These are phyloP conservation scores for Petrocephalus sullivani DNA, from an alignment of 2,797 vertebrate species.

Conservation along the genomic window DNA sequence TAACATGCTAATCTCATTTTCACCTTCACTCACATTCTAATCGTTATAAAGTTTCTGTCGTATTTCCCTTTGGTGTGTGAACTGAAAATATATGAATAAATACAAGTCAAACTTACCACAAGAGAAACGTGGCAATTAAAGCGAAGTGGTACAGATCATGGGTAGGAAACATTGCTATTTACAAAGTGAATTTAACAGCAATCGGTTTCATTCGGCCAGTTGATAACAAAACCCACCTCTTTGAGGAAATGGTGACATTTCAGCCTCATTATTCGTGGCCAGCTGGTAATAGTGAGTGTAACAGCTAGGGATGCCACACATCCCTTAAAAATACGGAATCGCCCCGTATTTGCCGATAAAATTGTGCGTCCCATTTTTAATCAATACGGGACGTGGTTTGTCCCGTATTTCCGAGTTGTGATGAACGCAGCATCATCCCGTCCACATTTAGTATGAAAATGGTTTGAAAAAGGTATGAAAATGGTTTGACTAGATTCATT, in stretches of 20 bases:
- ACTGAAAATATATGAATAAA: background rate
- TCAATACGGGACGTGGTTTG: too few relatives aligned
- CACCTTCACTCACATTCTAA: background rate
- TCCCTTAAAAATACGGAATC: too few relatives aligned
- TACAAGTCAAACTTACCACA: background rate
- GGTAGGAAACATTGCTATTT: background rate
- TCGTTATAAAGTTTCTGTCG: background rate
- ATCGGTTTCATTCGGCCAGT: background rate
- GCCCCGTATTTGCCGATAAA: too few relatives aligned
- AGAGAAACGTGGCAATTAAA: background rate
- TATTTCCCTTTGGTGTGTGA: background rate
- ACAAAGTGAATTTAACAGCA: background rate
- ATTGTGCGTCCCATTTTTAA: too few relatives aligned
- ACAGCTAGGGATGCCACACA: background rate
- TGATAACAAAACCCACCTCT: background rate
- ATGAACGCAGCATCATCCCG: too few relatives aligned
- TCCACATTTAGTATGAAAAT: too few relatives aligned
- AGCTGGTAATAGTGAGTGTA: too few relatives aligned
- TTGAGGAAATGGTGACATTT: background rate
- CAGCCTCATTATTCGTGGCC: background rate
- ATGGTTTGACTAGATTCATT: too few relatives aligned
- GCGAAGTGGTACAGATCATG: background rate
- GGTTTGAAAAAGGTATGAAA: too few relatives aligned
- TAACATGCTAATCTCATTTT: background rate
- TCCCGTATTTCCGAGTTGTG: too few relatives aligned